Base-by-base conservation (phyloP, 1,140 invertebrate genomes). In the Tetragonula clypearis region DNA sequence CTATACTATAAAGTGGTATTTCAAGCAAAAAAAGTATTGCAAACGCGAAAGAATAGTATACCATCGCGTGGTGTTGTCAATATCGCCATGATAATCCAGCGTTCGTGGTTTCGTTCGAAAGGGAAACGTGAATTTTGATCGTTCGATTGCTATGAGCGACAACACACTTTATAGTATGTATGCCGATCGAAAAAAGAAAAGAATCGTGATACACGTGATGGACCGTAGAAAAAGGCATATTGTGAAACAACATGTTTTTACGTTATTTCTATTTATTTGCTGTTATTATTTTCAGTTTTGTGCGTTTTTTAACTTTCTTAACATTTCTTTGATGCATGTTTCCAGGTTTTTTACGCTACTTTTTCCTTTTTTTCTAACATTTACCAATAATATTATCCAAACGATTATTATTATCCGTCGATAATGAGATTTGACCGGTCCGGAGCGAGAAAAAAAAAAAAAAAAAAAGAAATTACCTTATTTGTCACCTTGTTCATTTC, bases 281-380 rank as follows among this genome's bases (percentile, higher is more conserved):
- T 89, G 76, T 72, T 88, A n/a, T 89, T 88, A 88, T 89, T 89
- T 89, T 89, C 84, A 89, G 88, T 90, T 90, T 49, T 49, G 41
- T 90, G 84, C 90, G 81, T 81, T 83, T 92, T 85, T 87, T 87
- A 89, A 88, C 83, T 93, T 87, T 90, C 88, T 91, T 92, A 90
- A 91, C 90, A 90, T 91, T 83, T 91, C 87, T 94, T 94, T 90
- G 85, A 91, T 94, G 94, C 94, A 94, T 95, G 94, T 92, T 94
- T 94, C 90, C 93, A 95, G 93, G 93, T 93, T 94, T 94, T 92
- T 92, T 91, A 85, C 90, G 88, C 89, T 91, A 83, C 53, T 79
- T 82, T 90, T 92, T 93, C 6, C 6, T 49, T 49, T 8, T 41
- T 41, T 41, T 49, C 0, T 49, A 92, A 86, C 89, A 91, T 92